Percentiles rank a stretch among this genome's conserved stretches.
These are phyloP conservation scores for Oriolus oriolus DNA, from an alignment of 2,113 vertebrate species.

Conservation along the genomic window DNA sequence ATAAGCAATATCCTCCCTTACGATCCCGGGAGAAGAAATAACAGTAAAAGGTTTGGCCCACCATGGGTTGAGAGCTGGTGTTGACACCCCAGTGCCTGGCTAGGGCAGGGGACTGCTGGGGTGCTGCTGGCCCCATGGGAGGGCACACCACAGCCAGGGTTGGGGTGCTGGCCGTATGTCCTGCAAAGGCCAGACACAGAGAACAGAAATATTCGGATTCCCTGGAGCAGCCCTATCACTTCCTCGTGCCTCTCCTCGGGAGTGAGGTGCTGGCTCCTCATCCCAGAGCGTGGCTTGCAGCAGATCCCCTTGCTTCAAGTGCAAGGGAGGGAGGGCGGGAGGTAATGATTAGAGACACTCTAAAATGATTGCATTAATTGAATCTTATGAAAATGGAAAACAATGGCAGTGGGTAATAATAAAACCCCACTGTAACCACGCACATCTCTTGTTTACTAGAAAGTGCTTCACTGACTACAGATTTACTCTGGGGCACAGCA, in stretches of 20 bases:
- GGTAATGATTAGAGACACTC: conserved; percentile 43
- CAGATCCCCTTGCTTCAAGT: not conserved
- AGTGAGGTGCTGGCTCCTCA: not conserved
- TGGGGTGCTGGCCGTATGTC: rapidly evolving
- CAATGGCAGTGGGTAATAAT: conserved; percentile 23
- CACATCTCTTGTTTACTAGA: conserved; percentile 22
- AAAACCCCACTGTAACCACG: not conserved
- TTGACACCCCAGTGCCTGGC: not conserved
- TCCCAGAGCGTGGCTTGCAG: not conserved
- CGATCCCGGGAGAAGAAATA: not conserved
- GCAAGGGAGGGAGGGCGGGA: not conserved
- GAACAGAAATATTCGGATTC: rapidly evolving
- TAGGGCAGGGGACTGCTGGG: not conserved
- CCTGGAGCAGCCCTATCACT: not conserved
- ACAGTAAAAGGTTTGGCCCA: not conserved
- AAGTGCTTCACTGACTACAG: conserved; percentile 19
- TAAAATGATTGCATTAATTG: conserved; percentile 55
- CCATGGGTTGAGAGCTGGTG: not conserved
- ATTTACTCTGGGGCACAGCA: conserved; percentile 29
- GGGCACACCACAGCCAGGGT: not conserved
- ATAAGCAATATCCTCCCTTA: not conserved
- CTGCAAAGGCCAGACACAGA: not conserved
- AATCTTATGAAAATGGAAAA: conserved; percentile 32
- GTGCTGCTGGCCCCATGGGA: not conserved
- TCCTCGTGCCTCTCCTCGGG: not conserved